Evolutionary conservation across 2,797 vertebrate genomes (phyloP).

Genomic region (Chelmon rostratus): DNA sequence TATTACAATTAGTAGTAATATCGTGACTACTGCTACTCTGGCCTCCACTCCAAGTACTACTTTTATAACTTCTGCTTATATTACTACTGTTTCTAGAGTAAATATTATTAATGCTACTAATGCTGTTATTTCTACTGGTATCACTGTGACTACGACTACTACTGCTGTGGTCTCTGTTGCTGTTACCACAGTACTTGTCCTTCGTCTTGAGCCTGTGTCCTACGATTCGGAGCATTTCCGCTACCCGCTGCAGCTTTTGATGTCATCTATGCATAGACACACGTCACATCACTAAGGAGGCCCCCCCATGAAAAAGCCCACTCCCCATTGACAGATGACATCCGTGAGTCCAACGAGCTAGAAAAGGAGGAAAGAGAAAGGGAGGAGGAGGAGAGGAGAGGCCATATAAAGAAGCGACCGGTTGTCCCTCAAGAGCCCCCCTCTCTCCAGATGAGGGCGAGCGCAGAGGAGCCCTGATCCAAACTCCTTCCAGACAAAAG

Average conservation of each 20-base stretch:
- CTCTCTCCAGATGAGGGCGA: conserved; percentile 69
- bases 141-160: not conserved
- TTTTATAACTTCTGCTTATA: not conserved
- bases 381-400: conserved; percentile 35
- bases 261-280: conserved; percentile 72
- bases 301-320: conserved; percentile 49
- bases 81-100: not conserved
- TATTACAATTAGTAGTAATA: not conserved
- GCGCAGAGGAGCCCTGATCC: conserved; percentile 83
- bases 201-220: conserved; percentile 9
- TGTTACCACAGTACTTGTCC: conserved; percentile 10
- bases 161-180: not conserved
- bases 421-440: conserved; percentile 88
- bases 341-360: conserved; percentile 79
- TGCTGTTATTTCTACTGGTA: not conserved
- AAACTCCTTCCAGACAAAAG: conserved; percentile 97
- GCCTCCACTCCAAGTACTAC: conserved; percentile 2
- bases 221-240: conserved; percentile 28
- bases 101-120: not conserved
- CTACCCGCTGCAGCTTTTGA: conserved; percentile 54
- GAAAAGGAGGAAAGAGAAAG: conserved; percentile 41
- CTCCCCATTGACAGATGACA: conserved; percentile 86
- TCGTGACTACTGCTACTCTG: not conserved
- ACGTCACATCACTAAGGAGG: conserved; percentile 71
- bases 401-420: conserved; percentile 82